Base-by-base conservation (phyloP, 2,797 vertebrate species). In the Liparis tanakae region DNA sequence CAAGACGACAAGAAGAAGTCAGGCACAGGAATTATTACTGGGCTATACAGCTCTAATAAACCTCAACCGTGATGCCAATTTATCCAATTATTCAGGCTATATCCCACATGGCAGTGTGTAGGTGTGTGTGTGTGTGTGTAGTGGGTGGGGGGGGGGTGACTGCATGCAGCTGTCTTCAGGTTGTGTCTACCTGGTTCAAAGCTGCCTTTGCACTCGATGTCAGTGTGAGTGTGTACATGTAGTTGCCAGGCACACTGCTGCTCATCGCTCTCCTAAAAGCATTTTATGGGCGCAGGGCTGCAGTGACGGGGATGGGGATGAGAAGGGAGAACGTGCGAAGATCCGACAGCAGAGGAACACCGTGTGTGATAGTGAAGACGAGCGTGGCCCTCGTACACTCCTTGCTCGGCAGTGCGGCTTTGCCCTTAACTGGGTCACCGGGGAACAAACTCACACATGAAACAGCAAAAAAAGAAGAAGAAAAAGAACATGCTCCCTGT, bases 391-490 rank as follows among this genome's bases (percentile, higher is more conserved):
- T 72, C 10, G 7, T 37, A 66, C 66, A 66, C 79, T 76, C 70
- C n/a, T 51, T 51, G 67, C 56, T 63, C 80, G 80, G 70, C 77
- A 82, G 70, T 87, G 85, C n/a, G 9, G 73, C 72, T 90, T 84
- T 86, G 86, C 88, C 88, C 88, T 88, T 86, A 94, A 93, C 76
- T 93, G 93, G 94, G 93, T 93, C 93, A 93, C 81, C 73, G 8
- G 88, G 85, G 89, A 90, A 75, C 81, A 87, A 60, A 65, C 61
- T 88, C 84, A 90, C 70, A 89, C 69, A 87, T 87, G 82, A 93
- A 93, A 89, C 78, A 79, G 85, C 85, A 86, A 76, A 81, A 89
- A 78, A 66, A 81, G 25, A 48, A 15, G 72, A 71, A 85, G 70
- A 88, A 76, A 67, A 83, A 55, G 14, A 78, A 72, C 56, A 87